Evolutionary conservation across 1,140 invertebrate species (phyloP), one percentile per base, ranked within the genome.

Genomic region (Ceratina australensis): DNA sequence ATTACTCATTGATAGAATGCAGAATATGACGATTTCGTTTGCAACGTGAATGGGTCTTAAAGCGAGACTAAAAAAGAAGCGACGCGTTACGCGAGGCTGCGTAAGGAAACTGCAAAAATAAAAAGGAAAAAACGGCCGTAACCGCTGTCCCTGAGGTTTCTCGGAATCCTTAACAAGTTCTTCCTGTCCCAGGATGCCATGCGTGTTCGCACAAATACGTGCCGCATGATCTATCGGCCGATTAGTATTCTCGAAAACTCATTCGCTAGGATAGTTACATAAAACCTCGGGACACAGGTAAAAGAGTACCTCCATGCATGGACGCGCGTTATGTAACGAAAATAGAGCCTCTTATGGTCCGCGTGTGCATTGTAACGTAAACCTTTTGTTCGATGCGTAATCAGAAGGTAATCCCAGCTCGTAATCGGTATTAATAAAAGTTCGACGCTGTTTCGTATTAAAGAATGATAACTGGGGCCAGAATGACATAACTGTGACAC

Each of bases 251-350:
- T 68, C 59, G 61, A 47, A 82, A 79, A 74, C 56, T 69, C 67
- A 72, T 68, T 82, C 50, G 67, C 78, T 78, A 82, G 54, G 13
- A 50, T 57, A 7, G 28, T 78, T 78, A 56, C 16, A 63, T 61
- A 61, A 82, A 78, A 78, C 20, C 50, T 3, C 16, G 22, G 26
- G 24, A 50, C 26, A 49, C 47, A 12, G 10, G 18, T n/a, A 42
- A 42, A 42, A 42, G 5, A 10, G 2, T 3, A 2, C 2, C 28
- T 33, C 8, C 33, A 10, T 10, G 33, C 5, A 10, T 10, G 33
- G 7, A 42, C 33, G 33, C 0, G 33, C 33, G 18, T 78, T 78
- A 50, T 47, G 81, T 64, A 82, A 78, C 49, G 64, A 22, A 71
- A 67, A 69, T 49, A 59, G 22, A 18, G 5, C 10, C 20, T 65